Conservation (phyloP, 2,888 invertebrate species). For the Phaedon cochleariae region DNA sequence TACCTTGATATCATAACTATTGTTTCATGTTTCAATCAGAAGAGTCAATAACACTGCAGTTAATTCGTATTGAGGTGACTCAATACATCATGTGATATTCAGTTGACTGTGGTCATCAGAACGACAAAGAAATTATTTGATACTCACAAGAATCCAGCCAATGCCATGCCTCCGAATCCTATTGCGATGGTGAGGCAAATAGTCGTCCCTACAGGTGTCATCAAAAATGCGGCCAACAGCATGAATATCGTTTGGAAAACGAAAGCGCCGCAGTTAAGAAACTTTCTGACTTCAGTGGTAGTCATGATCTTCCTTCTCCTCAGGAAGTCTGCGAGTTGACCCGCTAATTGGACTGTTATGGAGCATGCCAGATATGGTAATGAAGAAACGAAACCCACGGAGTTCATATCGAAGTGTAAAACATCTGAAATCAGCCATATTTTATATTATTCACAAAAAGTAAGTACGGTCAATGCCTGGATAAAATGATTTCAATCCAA, state of each 20-base stretch:
- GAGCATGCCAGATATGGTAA: conserved; percentile 91
- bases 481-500: too few species aligned
- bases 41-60: too few species aligned
- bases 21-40: too few species aligned
- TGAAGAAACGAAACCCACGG: conserved; percentile 85
- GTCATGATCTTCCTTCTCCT: conserved; percentile 70
- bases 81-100: too few species aligned
- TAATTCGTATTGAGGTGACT: too few species aligned
- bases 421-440: conserved; percentile 70
- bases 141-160: conserved; percentile 40
- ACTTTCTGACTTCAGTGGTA: conserved; percentile 74
- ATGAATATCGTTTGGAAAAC: conserved; percentile 84
- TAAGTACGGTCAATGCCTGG: too few species aligned
- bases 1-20: too few species aligned
- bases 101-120: not conserved
- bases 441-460: not conserved
- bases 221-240: conserved; percentile 79
- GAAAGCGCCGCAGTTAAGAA: conserved; percentile 78
- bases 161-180: conserved; percentile 37
- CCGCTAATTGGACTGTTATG: conserved; percentile 78
- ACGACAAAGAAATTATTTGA: too few species aligned
- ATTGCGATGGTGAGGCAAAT: conserved; percentile 40
- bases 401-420: conserved; percentile 74
- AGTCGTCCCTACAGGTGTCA: conserved; percentile 62
- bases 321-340: conserved; percentile 83